phyloP scores from a whole-genome alignment of 2,888 invertebrate genomes.

The Xylota sylvarum region DNA sequence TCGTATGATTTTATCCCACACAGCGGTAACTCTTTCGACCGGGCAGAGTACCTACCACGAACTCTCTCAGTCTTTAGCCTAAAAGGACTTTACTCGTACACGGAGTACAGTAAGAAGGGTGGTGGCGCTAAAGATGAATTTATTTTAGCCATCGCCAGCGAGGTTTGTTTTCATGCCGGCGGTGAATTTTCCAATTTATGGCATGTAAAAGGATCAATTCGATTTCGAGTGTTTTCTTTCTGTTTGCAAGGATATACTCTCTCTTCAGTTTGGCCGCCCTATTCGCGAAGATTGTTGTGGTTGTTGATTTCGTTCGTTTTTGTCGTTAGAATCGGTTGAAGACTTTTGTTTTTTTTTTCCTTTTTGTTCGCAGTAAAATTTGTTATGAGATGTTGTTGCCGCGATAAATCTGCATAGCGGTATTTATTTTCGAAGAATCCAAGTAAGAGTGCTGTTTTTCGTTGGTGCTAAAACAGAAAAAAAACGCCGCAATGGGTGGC shows the following conservation, averaged over 20 bases:
- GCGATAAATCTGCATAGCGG: constrained; percentile 58
- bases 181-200: constrained; percentile 75
- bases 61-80: neutral
- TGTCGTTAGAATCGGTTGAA: constrained; percentile 28
- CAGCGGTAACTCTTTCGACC: neutral
- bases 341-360: constrained; percentile 2
- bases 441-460: neutral
- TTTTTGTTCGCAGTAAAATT: constrained; percentile 22
- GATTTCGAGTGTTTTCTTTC: constrained; percentile 60
- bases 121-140: constrained; percentile 47
- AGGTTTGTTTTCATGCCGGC: constrained; percentile 66
- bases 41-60: neutral
- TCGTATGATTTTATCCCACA: constrained; percentile 41
- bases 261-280: constrained; percentile 43
- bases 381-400: constrained; percentile 45
- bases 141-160: constrained; percentile 46
- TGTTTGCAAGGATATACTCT: constrained; percentile 43
- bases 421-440: constrained; percentile 27
- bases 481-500: constrained; percentile 11
- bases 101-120: neutral
- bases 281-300: constrained; percentile 36
- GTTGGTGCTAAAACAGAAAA: neutral
- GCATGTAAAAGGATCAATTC: constrained; percentile 74
- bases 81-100: neutral
- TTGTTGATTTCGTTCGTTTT: constrained; percentile 31